phyloP scores from a whole-genome alignment of 2,797 vertebrate species.

The Myripristis murdjan region DNA sequence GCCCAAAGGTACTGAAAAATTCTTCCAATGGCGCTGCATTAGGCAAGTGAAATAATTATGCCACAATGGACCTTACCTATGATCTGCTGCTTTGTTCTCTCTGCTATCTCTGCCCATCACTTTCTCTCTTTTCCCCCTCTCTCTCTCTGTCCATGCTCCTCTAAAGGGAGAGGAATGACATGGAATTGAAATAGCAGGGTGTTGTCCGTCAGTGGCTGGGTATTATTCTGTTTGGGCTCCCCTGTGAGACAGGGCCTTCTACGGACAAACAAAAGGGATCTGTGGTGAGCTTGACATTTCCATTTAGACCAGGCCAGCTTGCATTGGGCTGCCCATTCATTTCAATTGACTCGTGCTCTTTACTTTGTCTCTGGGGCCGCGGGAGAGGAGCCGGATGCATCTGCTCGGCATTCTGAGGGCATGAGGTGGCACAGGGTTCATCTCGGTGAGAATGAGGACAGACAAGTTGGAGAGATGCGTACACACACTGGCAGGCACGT shows the following conservation, averaged over 20 bases:
- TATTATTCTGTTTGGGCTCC: constrained; percentile 68
- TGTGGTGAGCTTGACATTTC: constrained; percentile 80
- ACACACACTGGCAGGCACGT: constrained; percentile 10
- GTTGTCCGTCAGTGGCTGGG: constrained; percentile 58
- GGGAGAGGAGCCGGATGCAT: constrained; percentile 27
- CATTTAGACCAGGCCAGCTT: constrained; percentile 75
- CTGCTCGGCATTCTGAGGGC: constrained; percentile 56
- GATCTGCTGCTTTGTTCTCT: constrained; percentile 24
- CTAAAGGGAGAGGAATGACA: constrained; percentile 47
- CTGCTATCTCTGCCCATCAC: constrained; percentile 17
- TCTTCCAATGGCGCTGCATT: constrained; percentile 16
- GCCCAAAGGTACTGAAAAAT: constrained; percentile 23
- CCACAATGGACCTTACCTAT: constrained; percentile 25
- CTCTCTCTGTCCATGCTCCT: constrained; percentile 12
- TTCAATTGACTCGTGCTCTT: constrained; percentile 77
- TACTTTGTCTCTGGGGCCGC: constrained; percentile 47
- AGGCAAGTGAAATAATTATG: constrained; percentile 25
- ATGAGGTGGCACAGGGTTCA: constrained; percentile 30
- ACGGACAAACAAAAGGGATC: constrained; percentile 80
- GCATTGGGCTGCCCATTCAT: constrained; percentile 67
- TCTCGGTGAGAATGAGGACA: constrained; percentile 25
- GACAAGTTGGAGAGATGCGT: constrained; percentile 12
- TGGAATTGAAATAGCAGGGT: constrained; percentile 59
- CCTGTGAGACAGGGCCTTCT: constrained; percentile 58
- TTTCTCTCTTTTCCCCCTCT: constrained; percentile 5